phyloP scores from a whole-genome alignment of 1,140 invertebrate species.

The Maconellicoccus hirsutus region DNA sequence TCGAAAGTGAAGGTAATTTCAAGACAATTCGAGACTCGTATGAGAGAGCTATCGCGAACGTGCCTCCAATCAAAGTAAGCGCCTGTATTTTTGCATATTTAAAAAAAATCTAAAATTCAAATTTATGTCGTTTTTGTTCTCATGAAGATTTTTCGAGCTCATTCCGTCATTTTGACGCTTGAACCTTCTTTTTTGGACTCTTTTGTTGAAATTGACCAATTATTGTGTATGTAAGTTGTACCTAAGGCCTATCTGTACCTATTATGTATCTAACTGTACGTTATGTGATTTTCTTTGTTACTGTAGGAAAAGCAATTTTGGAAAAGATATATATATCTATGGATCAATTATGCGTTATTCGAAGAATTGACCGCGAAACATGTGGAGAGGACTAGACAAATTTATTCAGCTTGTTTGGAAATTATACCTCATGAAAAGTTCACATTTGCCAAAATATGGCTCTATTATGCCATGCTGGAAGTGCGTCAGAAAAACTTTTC shows the following conservation, averaged over 20 bases:
- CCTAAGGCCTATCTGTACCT: no score
- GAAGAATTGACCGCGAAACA: constrained; percentile 92
- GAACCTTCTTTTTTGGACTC: no score
- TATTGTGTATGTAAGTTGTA: background rate
- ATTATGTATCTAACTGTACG: no score
- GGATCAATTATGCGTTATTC: constrained; percentile 98
- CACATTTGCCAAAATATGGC: constrained; percentile 98
- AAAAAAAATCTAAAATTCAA: no score
- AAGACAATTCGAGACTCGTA: constrained; percentile 87
- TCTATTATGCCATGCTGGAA: constrained; percentile 95
- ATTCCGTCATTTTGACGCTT: no score
- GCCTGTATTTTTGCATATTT: no score
- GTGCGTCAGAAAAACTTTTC: constrained; percentile 85
- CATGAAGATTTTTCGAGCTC: no score
- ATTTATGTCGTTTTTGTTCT: no score
- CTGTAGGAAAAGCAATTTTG: constrained; percentile 71
- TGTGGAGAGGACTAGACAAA: constrained; percentile 72
- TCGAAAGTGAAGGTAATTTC: constrained; percentile 80
- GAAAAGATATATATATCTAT: constrained; percentile 97
- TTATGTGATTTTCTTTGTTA: constrained; percentile 13
- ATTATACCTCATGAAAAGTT: constrained; percentile 94
- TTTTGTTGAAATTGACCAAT: no score
- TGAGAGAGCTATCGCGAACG: constrained; percentile 93
- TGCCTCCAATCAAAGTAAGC: constrained; percentile 76
- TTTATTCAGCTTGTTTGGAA: constrained; percentile 76